These are phyloP conservation scores for Ivindomyrus marchei DNA, from an alignment of 2,113 vertebrate genomes.

Conservation along the genomic window DNA sequence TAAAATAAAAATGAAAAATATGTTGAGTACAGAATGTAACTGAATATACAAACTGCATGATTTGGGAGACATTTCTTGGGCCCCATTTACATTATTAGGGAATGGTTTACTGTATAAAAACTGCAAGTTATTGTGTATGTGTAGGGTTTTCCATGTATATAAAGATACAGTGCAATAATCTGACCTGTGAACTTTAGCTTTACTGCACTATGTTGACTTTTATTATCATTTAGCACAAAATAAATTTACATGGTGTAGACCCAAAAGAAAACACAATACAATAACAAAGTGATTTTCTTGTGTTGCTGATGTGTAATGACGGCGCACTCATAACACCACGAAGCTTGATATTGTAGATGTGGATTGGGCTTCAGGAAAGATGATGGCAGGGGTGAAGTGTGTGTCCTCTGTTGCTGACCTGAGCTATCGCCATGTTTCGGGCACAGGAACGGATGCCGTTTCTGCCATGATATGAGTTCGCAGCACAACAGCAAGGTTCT, in stretches of 20 bases:
- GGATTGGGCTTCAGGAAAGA: not conserved
- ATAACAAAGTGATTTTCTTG: not conserved
- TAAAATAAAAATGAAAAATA: not conserved
- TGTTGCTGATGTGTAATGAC: not conserved
- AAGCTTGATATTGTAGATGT: not conserved
- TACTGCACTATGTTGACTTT: not conserved
- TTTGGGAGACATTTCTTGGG: not conserved
- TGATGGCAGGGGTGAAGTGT: not conserved
- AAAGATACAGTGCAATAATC: not conserved
- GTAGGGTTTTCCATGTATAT: not conserved
- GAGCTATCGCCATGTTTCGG: not conserved
- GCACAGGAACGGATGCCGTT: constrained; percentile 17
- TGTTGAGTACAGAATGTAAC: not conserved
- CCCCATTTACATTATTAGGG: not conserved
- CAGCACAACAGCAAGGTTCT: constrained; percentile 20
- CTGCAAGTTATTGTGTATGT: not conserved
- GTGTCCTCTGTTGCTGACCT: not conserved
- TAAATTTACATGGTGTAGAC: not conserved
- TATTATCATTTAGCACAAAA: not conserved
- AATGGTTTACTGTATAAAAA: not conserved
- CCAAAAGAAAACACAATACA: not conserved
- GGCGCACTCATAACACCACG: not conserved
- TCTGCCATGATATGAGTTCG: constrained; percentile 17
- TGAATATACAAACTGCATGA: not conserved
- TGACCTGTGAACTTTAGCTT: not conserved